phyloP scores from a whole-genome alignment of 2,113 vertebrate species.

The Prochilodus magdalenae region DNA sequence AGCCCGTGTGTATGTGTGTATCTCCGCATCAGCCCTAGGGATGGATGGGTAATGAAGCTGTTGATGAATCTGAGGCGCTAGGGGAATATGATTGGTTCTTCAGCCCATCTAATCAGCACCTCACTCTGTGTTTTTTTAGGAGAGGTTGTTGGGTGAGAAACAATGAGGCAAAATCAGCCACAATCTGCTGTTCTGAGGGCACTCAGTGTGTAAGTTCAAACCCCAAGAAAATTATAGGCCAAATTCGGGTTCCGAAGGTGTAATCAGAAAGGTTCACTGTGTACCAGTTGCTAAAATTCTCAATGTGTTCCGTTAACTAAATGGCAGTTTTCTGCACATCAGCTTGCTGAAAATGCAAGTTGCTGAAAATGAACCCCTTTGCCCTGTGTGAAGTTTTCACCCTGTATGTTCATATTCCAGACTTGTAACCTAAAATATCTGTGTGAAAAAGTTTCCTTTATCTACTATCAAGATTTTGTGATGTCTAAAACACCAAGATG shows the following conservation, averaged over 20 bases:
- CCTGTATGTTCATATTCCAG: no score
- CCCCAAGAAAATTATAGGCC: not conserved
- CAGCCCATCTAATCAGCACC: constrained; percentile 15
- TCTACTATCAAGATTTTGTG: no score
- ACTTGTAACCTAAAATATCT: no score
- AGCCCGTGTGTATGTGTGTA: constrained; percentile 47
- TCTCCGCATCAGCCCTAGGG: constrained; percentile 42
- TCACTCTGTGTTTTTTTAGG: not conserved
- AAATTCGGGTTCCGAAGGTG: not conserved
- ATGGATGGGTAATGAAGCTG: constrained; percentile 45
- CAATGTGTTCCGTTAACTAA: not conserved
- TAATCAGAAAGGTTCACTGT: not conserved
- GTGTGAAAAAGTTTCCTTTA: no score
- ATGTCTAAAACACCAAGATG: no score
- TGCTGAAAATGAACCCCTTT: no score
- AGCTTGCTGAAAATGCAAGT: not conserved
- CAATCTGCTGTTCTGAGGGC: not conserved
- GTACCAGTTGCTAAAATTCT: not conserved
- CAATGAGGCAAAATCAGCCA: constrained; percentile 5
- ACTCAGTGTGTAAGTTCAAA: not conserved
- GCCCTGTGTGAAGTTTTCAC: no score
- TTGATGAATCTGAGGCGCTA: constrained; percentile 20
- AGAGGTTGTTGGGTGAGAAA: not conserved
- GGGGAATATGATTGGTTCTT: constrained; percentile 31
- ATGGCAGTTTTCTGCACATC: not conserved